Conservation (phyloP, 1,140 invertebrate species). For the Zaprionus kolodkinae region DNA sequence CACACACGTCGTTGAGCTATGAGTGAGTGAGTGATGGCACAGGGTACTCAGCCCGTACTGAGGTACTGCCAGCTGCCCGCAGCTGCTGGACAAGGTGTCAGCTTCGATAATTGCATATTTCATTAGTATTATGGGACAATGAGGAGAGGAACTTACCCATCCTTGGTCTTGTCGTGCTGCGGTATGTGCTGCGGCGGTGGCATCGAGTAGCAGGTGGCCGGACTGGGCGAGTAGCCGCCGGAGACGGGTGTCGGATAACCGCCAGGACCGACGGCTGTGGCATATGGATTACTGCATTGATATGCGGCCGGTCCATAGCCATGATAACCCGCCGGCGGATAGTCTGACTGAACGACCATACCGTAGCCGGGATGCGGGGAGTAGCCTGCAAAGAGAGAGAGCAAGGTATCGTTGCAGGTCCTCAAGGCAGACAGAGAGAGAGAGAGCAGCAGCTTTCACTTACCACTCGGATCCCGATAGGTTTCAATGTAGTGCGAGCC, state of each 20-base stretch:
- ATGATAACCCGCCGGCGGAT: slow-evolving; percentile 90
- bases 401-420: not conserved
- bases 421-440: not conserved
- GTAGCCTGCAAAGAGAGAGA: slow-evolving; percentile 86
- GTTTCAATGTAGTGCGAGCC: slow-evolving; percentile 93
- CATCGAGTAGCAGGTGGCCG: slow-evolving; percentile 92
- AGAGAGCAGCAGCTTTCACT: slow-evolving; percentile 50
- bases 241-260: slow-evolving; percentile 87
- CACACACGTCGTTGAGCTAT: not conserved
- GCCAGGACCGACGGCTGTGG: slow-evolving; percentile 84
- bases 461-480: slow-evolving; percentile 92
- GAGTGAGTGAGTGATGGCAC: slow-evolving; percentile 17
- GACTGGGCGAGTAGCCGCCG: slow-evolving; percentile 89
- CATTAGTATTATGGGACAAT: slow-evolving; percentile 20
- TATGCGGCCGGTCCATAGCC: slow-evolving; percentile 89
- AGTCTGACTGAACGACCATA: slow-evolving; percentile 91
- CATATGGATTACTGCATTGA: slow-evolving; percentile 85
- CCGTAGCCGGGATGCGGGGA: slow-evolving; percentile 93
- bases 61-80: no score
- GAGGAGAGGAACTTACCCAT: slow-evolving; percentile 87
- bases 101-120: slow-evolving; percentile 60
- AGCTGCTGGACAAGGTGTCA: slow-evolving; percentile 29
- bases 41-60: not conserved
- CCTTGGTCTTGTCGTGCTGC: slow-evolving; percentile 91
- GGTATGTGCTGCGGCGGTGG: slow-evolving; percentile 90